These are phyloP conservation scores for Diabrotica balteata DNA, from an alignment of 2,888 invertebrate species.

Conservation along the genomic window DNA sequence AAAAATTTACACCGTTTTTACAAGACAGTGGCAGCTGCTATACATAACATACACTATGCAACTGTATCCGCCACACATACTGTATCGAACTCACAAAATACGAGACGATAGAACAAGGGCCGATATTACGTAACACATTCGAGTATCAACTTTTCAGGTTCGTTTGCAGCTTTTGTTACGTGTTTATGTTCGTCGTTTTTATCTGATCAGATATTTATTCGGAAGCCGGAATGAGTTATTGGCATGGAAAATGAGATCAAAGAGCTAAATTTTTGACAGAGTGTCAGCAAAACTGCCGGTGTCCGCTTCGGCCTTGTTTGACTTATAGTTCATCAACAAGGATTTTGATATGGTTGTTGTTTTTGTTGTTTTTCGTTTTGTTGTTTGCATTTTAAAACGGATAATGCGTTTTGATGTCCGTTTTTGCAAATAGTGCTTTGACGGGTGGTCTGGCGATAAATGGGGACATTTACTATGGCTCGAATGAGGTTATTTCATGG, in stretches of 20 bases:
- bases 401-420: slow-evolving; percentile 4
- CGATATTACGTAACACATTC: slow-evolving; percentile 10
- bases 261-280: slow-evolving; percentile 19
- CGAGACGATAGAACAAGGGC: neutral
- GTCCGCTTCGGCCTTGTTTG: slow-evolving; percentile 6
- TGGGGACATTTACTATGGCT: neutral
- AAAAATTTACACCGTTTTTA: too few relatives aligned
- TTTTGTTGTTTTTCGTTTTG: too few relatives aligned
- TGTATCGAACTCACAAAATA: neutral
- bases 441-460: neutral
- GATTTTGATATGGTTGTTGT: slow-evolving; percentile 3
- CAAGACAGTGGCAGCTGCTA: too few relatives aligned
- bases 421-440: neutral
- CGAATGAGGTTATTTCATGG: too few relatives aligned
- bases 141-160: slow-evolving; percentile 33
- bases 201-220: slow-evolving; percentile 33
- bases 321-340: slow-evolving; percentile 22
- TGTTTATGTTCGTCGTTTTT: slow-evolving; percentile 30
- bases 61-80: too few relatives aligned
- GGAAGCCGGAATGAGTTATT: slow-evolving; percentile 26
- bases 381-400: slow-evolving; percentile 4
- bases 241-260: slow-evolving; percentile 25
- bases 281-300: slow-evolving; percentile 16
- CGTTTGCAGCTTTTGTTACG: slow-evolving; percentile 29
- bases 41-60: too few relatives aligned